phyloP scores from a whole-genome alignment of 2,113 vertebrate species.

The Hoplias malabaricus region DNA sequence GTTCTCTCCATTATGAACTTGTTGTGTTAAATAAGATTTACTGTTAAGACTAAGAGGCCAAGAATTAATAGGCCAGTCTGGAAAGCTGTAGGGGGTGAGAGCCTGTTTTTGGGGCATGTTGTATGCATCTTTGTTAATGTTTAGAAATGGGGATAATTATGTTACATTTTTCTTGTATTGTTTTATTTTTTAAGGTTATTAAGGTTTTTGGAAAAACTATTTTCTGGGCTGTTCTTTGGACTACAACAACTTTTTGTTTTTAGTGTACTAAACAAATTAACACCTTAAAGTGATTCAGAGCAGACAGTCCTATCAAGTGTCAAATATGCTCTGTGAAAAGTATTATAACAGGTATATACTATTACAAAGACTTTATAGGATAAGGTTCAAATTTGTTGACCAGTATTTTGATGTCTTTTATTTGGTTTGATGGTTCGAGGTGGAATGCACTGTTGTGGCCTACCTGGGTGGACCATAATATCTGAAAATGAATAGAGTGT shows the following conservation, averaged over 20 bases:
- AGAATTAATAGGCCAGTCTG: neutral
- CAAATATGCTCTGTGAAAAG: too few species aligned
- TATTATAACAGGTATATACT: too few species aligned
- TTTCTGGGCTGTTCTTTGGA: neutral
- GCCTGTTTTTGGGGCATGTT: neutral
- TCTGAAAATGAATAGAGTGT: too few species aligned
- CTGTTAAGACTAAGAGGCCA: neutral
- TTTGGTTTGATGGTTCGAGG: too few species aligned
- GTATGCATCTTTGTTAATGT: neutral
- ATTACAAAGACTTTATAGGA: too few species aligned
- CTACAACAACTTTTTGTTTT: neutral
- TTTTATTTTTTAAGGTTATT: neutral
- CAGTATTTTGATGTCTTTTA: too few species aligned
- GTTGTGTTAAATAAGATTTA: neutral
- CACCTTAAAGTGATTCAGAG: neutral
- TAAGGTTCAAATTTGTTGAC: too few species aligned
- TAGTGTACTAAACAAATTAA: neutral
- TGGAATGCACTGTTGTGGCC: too few species aligned
- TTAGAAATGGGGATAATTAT: neutral
- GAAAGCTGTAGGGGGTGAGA: neutral
- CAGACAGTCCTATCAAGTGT: neutral
- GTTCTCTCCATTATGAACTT: neutral
- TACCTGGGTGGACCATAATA: too few species aligned
- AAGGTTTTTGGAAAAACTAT: neutral
- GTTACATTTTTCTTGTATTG: neutral